Evolutionary conservation across 2,113 vertebrate genomes (phyloP).

Genomic region (Phocoena sinus): DNA sequence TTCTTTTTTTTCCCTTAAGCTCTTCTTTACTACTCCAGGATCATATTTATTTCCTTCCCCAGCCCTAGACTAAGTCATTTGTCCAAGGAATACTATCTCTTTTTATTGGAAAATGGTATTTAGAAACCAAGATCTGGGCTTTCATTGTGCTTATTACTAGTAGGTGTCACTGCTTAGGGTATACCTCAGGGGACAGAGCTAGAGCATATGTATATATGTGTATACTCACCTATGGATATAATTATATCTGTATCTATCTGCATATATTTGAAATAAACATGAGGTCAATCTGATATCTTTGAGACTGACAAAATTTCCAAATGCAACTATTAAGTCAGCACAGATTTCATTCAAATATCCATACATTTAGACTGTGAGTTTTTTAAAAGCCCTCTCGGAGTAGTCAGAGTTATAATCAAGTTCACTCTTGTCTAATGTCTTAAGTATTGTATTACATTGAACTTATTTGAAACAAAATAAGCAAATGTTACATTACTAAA

Average conservation of each 20-base stretch:
- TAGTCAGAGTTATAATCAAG: background rate
- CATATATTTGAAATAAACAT: background rate
- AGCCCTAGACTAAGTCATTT: background rate
- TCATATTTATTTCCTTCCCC: background rate
- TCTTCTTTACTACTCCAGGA: background rate
- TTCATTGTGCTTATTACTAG: background rate
- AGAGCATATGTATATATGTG: background rate
- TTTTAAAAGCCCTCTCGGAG: background rate
- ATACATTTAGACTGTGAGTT: background rate
- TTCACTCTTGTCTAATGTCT: background rate
- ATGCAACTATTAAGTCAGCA: background rate
- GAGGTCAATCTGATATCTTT: background rate
- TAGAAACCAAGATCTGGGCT: background rate
- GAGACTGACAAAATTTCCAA: background rate
- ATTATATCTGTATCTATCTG: background rate
- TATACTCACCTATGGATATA: background rate
- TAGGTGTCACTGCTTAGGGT: background rate
- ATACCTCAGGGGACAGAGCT: background rate
- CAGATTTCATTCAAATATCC: background rate
- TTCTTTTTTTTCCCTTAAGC: background rate
- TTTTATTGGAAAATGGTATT: background rate
- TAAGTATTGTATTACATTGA: background rate
- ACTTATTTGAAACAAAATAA: background rate
- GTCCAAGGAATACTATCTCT: background rate
- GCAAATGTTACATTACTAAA: background rate